Base-by-base conservation (phyloP, 2,797 vertebrate genomes). In the Spea hammondii region DNA sequence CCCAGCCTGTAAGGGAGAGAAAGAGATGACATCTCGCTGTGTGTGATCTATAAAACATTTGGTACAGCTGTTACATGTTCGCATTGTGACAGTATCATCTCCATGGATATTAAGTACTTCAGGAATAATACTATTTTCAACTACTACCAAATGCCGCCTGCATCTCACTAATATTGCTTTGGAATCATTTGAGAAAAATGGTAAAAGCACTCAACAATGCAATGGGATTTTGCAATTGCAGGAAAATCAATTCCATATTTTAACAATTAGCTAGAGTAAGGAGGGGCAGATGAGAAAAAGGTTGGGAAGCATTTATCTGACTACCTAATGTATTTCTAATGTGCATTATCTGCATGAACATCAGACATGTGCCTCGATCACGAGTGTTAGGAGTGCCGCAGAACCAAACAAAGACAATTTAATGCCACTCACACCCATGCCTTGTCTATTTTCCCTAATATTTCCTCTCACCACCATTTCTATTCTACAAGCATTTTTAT, bases 11-110 rank as follows among this genome's bases (percentile, higher is more conserved):
- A 44, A 8, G 65, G 57, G 12, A 53, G 8, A 64, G 8, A 17
- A 55, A 54, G 17, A 8, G 68, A 65, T 70, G 62, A 8, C 68
- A 47, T 62, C 8, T 73, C 48, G 8, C 62, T 59, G 55, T 46
- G 49, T 32, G 55, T 5, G 4, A 8, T 55, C 60, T 57, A 64
- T 5, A 54, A 48, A 54, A 13, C n/a, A 51, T 13, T 17, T 69
- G 54, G 45, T 54, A 53, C 72, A 79, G 71, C 69, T 74, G 65
- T 47, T 66, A 53, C 64, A 6, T 60, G 44, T 46, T 44, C 47
- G 60, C 12, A 62, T n/a, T 48, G 11, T 9, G 64, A 65, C 11
- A 55, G n/a, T 44, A 72, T 55, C 32, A 57, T 44, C 13, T 10
- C n/a, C 17, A 57, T 59, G 65, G 54, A 14, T 44, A 68, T 73